A percentile compares a stretch with the other conserved stretches of the same genome.
Evolutionary conservation across 1,140 invertebrate species (phyloP).

Genomic region (Maconellicoccus hirsutus): DNA sequence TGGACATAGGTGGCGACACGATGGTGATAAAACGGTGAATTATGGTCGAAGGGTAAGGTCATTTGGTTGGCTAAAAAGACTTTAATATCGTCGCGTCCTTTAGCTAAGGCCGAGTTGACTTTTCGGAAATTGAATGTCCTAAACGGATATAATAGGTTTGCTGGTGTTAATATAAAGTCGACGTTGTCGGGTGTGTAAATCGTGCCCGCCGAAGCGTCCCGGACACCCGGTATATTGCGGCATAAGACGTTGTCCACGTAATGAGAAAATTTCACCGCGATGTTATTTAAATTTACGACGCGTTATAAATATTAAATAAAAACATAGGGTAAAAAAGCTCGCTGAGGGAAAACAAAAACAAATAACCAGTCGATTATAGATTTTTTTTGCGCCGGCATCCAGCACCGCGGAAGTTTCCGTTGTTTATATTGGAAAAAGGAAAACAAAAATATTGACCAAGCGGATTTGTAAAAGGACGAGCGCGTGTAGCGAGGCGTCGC

Average conservation of each 20-base stretch:
- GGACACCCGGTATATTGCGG: too few species aligned
- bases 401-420: not conserved
- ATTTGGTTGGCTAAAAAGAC: not conserved
- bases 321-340: too few species aligned
- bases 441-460: slow-evolving; percentile 16
- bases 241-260: too few species aligned
- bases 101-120: not conserved
- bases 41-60: not conserved
- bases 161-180: not conserved
- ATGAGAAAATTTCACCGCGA: too few species aligned
- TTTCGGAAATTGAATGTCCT: slow-evolving; percentile 8
- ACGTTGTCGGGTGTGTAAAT: not conserved
- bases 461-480: not conserved
- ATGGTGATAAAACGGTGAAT: slow-evolving; percentile 9
- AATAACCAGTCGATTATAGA: too few species aligned
- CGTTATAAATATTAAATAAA: too few species aligned
- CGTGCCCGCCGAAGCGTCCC: too few species aligned
- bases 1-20: not conserved
- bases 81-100: not conserved
- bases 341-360: too few species aligned
- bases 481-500: not conserved
- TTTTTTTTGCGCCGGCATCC: too few species aligned
- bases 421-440: slow-evolving; percentile 2
- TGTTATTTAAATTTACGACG: too few species aligned
- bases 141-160: not conserved